Evolutionary conservation across 2,888 invertebrate genomes (phyloP), one percentile per base, ranked within the genome.

Genomic region (Amphiduros pacificus): DNA sequence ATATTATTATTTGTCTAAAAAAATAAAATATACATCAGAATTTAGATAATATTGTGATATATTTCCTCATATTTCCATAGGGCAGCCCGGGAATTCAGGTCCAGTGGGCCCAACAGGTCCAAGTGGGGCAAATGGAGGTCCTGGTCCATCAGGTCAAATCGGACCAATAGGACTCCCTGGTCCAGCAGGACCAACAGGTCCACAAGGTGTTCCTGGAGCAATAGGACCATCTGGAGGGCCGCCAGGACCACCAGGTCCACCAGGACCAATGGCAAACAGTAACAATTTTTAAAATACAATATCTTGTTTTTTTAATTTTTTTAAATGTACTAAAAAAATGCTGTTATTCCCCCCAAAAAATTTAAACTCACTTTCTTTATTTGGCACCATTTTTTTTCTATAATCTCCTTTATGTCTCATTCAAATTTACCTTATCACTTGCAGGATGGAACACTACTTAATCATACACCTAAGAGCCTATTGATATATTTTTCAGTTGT

Each of bases 111-210:
- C 31, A 17, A 17, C 54, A 11, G 54, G 54, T 9, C 54, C 36
- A 14, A n/a, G 29, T 32, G 54, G 54, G 20, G 32, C 29, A 32
- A 31, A 36, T 9, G 54, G 54, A 31, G 2, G 5, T 1, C 54
- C 32, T 11, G 54, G 54, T 5, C 54, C 29, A 4, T 31, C 24
- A 31, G 54, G 54, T 4, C 14, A 20, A 9, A 20, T 17, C 20
- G 54, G 54, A 31, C 54, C 31, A 31, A 44, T 27, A 41, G 67
- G 67, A 22, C 28, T 24, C 0, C 11, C 31, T 24, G 67, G 67
- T 6, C 6, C 28, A 9, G 28, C 49, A 3, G 67, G 67, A 29
- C n/a, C 9, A 6, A 31, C 32, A 24, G 55, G 55, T 11, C 11
- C 44, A 2, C 28, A 40, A n/a, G 55, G 55, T 41, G 9, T 29